Percentiles rank a stretch among this genome's conserved stretches.
phyloP scores from a whole-genome alignment of 37 sponge, comb jelly and placozoan genomes.

The Mnemiopsis leidyi region DNA sequence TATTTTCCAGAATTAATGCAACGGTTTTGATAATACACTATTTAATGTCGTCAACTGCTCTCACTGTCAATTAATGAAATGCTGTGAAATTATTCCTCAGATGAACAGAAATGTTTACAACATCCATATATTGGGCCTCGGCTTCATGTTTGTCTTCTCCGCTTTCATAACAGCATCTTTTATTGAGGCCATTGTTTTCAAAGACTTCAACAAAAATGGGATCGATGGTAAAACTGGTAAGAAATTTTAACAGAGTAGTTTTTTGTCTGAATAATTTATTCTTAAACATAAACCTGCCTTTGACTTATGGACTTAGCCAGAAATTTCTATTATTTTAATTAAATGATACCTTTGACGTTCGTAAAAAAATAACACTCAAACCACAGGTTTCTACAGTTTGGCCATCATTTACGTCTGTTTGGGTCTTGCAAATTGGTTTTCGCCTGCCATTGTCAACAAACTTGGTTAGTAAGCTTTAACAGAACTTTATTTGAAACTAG shows the following conservation, averaged over 20 bases:
- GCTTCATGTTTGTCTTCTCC: constrained; percentile 38
- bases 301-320: too few relatives aligned
- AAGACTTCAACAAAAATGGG: neutral
- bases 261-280: too few relatives aligned
- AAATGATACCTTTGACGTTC: too few relatives aligned
- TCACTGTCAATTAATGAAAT: too few relatives aligned
- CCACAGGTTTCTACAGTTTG: constrained; percentile 3
- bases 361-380: too few relatives aligned
- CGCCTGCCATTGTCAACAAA: constrained; percentile 23
- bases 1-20: too few relatives aligned
- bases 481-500: neutral
- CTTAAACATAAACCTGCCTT: too few relatives aligned
- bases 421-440: constrained; percentile 43
- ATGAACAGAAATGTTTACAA: constrained; percentile 26
- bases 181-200: constrained; percentile 35
- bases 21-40: too few relatives aligned
- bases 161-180: constrained; percentile 52
- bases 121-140: neutral
- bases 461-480: neutral
- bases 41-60: too few relatives aligned
- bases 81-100: too few relatives aligned
- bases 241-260: too few relatives aligned
- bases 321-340: too few relatives aligned
- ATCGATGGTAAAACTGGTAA: constrained; percentile 12
- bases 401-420: constrained; percentile 4